Percentiles rank a stretch among this genome's conserved stretches.
These are phyloP conservation scores for Margarornis squamiger DNA, from an alignment of 2,797 vertebrate species.

Conservation along the genomic window DNA sequence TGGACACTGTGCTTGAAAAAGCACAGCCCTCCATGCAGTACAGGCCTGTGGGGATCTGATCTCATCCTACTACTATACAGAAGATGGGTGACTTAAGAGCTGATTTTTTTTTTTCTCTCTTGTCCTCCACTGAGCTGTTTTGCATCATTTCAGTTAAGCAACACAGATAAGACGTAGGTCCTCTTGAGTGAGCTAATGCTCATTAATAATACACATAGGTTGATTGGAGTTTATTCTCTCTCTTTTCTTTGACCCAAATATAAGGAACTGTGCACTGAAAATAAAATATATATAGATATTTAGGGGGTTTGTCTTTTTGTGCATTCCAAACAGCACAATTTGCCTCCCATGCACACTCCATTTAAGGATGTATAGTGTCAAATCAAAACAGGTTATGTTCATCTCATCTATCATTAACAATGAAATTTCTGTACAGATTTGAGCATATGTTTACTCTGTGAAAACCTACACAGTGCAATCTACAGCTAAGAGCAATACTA, in stretches of 20 bases:
- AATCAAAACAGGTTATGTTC: background rate
- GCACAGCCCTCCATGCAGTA: background rate
- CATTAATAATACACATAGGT: background rate
- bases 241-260: background rate
- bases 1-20: background rate
- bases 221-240: background rate
- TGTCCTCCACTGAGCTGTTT: background rate
- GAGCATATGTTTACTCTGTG: conserved; percentile 8
- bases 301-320: background rate
- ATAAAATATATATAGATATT: background rate
- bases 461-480: conserved; percentile 4
- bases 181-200: background rate
- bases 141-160: background rate
- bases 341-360: background rate
- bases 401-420: conserved; percentile 30
- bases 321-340: background rate
- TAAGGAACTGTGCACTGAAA: background rate
- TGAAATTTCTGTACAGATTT: background rate
- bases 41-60: background rate
- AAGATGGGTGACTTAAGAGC: background rate
- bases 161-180: background rate
- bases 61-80: background rate
- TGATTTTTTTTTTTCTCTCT: background rate
- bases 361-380: background rate
- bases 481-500: background rate